These are phyloP conservation scores for Tenrec ecaudatus DNA, from an alignment of 2,113 vertebrate species.

Conservation along the genomic window DNA sequence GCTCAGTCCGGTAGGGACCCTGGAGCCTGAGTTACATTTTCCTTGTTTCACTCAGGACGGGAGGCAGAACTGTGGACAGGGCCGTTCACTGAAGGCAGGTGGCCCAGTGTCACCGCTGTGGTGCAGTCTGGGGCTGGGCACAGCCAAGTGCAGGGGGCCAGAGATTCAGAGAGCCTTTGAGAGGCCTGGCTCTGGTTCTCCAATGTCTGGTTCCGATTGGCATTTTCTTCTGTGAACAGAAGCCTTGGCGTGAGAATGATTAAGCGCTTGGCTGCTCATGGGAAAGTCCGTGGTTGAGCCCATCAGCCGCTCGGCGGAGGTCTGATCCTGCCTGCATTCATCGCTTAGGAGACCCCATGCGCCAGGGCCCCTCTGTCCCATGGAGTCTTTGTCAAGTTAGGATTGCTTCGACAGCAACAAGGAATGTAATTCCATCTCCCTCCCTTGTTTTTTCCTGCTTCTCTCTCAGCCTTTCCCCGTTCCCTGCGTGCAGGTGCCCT, in stretches of 20 bases:
- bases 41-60: neutral
- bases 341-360: neutral
- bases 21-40: neutral
- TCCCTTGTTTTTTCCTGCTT: neutral
- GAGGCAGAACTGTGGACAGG: neutral
- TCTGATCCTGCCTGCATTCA: neutral
- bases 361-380: neutral
- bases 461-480: neutral
- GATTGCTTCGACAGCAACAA: neutral
- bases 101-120: neutral
- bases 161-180: neutral
- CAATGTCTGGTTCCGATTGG: neutral
- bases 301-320: neutral
- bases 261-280: neutral
- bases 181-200: neutral
- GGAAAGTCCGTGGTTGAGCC: neutral
- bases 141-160: fast-evolving
- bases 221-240: neutral
- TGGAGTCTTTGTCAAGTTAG: neutral
- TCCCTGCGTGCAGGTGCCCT: neutral
- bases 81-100: neutral
- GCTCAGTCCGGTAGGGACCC: neutral
- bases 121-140: neutral
- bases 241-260: neutral
- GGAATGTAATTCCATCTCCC: neutral